Percentiles rank a stretch among this genome's conserved stretches.
Conservation (phyloP, 2,797 vertebrate genomes). For the Loris lydekkerianus region DNA sequence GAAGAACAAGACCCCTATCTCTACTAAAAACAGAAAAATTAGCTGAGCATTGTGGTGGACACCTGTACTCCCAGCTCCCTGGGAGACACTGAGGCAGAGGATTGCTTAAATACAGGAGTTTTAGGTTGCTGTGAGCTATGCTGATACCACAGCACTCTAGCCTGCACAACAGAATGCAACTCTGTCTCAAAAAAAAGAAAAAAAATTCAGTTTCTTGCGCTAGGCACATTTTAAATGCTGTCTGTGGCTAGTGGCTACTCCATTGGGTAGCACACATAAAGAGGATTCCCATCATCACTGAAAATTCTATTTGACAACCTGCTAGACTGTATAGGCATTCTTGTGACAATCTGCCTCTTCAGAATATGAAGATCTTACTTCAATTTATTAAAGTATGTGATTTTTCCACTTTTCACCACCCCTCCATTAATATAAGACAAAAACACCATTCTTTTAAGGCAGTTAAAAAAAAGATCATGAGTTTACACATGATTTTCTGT, state of each 20-base stretch:
- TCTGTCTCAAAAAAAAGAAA: too few relatives aligned
- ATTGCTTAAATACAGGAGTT: too few relatives aligned
- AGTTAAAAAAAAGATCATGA: background rate
- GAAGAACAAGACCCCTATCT: too few relatives aligned
- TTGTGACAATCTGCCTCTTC: background rate
- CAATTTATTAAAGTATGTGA: background rate
- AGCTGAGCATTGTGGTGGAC: too few relatives aligned
- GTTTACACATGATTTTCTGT: conserved; percentile 26
- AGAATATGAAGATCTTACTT: background rate
- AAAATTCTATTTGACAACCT: background rate
- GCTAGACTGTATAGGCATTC: background rate
- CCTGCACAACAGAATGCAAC: too few relatives aligned
- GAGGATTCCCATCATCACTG: rapidly evolving
- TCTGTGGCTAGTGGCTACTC: rapidly evolving
- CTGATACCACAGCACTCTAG: too few relatives aligned
- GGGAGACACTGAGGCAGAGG: too few relatives aligned
- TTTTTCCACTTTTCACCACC: background rate
- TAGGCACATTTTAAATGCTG: background rate
- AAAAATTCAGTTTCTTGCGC: background rate
- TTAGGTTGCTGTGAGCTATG: too few relatives aligned
- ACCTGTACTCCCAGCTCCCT: too few relatives aligned
- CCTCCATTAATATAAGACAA: background rate
- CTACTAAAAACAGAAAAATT: too few relatives aligned
- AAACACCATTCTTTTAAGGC: conserved; percentile 31
- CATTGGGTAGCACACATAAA: rapidly evolving